Evolutionary conservation across 2,113 vertebrate genomes (phyloP).

Genomic region (Calidris pugnax): DNA sequence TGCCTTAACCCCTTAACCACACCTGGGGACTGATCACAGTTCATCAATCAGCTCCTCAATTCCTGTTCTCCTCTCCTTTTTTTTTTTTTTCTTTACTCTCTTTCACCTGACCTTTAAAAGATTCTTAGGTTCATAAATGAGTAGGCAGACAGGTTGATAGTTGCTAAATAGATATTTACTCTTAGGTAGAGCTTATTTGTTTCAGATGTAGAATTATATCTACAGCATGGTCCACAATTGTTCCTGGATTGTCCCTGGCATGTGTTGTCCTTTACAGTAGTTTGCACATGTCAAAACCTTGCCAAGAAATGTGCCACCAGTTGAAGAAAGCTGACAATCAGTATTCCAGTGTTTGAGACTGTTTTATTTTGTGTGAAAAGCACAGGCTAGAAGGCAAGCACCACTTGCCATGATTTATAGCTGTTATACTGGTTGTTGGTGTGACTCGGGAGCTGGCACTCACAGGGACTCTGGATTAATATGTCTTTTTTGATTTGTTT

Average conservation of each 20-base stretch:
- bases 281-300: background rate
- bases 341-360: background rate
- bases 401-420: background rate
- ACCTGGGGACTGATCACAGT: background rate
- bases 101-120: background rate
- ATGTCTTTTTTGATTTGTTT: background rate
- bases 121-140: background rate
- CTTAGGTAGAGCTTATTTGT: background rate
- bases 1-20: background rate
- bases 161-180: background rate
- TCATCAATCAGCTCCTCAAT: background rate
- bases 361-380: background rate
- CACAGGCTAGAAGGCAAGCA: background rate
- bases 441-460: background rate
- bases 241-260: background rate
- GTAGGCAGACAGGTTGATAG: background rate
- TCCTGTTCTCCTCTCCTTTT: background rate
- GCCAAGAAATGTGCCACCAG: background rate
- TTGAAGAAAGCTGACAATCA: background rate
- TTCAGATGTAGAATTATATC: background rate
- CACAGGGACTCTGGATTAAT: background rate
- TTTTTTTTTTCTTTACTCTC: background rate
- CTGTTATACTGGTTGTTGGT: background rate
- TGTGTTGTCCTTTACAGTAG: accelerated
- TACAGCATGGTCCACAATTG: background rate